Evolutionary conservation across 2,113 vertebrate genomes (phyloP).

Genomic region (Sprattus sprattus): DNA sequence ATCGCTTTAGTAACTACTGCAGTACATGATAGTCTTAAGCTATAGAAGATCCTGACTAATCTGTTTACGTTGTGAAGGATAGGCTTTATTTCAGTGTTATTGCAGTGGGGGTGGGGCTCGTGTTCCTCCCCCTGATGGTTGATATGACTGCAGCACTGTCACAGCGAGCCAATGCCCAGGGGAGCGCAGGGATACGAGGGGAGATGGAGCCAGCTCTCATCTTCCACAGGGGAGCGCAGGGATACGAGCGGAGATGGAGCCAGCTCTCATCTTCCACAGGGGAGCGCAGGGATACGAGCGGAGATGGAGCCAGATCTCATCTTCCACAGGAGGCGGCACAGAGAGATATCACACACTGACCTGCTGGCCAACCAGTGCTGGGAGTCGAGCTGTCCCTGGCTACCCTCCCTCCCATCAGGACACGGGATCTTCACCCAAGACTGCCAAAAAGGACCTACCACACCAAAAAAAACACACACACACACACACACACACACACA

Average conservation of each 20-base stretch:
- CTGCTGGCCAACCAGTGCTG: neutral
- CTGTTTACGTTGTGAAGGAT: too few species aligned
- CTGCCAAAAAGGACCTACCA: too few species aligned
- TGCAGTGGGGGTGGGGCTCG: neutral
- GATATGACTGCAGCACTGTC: slow-evolving; percentile 13
- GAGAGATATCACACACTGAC: neutral
- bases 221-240: slow-evolving; percentile 19
- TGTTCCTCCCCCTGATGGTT: neutral
- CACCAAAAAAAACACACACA: too few species aligned
- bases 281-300: slow-evolving; percentile 23
- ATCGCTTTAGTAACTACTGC: too few species aligned
- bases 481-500: too few species aligned
- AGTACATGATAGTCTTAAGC: too few species aligned
- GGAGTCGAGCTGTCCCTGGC: neutral
- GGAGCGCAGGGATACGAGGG: slow-evolving; percentile 15
- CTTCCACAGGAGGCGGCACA: neutral
- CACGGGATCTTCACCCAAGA: neutral
- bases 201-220: neutral
- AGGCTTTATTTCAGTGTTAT: neutral
- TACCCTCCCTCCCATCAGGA: neutral
- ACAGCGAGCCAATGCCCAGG: slow-evolving; percentile 18
- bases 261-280: neutral
- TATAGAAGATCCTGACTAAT: too few species aligned
- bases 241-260: slow-evolving; percentile 5
- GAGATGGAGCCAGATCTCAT: neutral